Conservation (phyloP, 2,113 vertebrate species). For the Mungos mungo region DNA sequence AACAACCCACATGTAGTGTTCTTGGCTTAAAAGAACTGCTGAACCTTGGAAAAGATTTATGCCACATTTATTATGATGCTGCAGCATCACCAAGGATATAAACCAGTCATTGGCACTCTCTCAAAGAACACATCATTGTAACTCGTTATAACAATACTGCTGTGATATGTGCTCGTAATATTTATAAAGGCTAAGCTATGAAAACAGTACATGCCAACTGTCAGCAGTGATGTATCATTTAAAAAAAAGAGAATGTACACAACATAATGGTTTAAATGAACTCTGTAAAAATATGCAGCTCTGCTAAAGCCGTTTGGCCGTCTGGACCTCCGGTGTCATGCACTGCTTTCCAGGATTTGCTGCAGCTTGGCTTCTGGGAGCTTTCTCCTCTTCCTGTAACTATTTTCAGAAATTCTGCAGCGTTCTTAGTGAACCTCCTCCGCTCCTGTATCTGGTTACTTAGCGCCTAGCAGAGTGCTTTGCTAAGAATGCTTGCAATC, state of each 20-base stretch:
- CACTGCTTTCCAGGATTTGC: slow-evolving; percentile 72
- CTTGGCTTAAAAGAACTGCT: slow-evolving; percentile 79
- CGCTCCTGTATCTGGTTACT: slow-evolving; percentile 1
- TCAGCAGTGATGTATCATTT: slow-evolving; percentile 82
- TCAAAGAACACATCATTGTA: slow-evolving; percentile 86
- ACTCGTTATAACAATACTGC: slow-evolving; percentile 83
- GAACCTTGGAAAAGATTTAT: slow-evolving; percentile 83
- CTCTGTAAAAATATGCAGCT: slow-evolving; percentile 74
- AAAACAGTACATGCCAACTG: slow-evolving; percentile 82
- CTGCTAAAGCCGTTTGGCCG: slow-evolving; percentile 57
- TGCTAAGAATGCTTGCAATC: background rate
- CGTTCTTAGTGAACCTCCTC: background rate
- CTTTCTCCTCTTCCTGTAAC: slow-evolving; percentile 52
- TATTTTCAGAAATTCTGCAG: slow-evolving; percentile 59
- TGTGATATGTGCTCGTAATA: slow-evolving; percentile 85
- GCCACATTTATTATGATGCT: slow-evolving; percentile 82
- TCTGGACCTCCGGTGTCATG: slow-evolving; percentile 6
- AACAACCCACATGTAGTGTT: slow-evolving; percentile 45
- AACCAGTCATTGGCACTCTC: slow-evolving; percentile 84
- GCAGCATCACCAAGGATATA: slow-evolving; percentile 82
- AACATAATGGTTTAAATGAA: slow-evolving; percentile 79
- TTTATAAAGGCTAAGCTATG: slow-evolving; percentile 85
- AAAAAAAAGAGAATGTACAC: slow-evolving; percentile 74
- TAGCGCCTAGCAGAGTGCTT: background rate
- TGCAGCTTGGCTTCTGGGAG: slow-evolving; percentile 42